Percentiles rank a stretch among this genome's conserved stretches.
phyloP scores from a whole-genome alignment of 2,113 vertebrate species.

The Corythornis vintsioides region DNA sequence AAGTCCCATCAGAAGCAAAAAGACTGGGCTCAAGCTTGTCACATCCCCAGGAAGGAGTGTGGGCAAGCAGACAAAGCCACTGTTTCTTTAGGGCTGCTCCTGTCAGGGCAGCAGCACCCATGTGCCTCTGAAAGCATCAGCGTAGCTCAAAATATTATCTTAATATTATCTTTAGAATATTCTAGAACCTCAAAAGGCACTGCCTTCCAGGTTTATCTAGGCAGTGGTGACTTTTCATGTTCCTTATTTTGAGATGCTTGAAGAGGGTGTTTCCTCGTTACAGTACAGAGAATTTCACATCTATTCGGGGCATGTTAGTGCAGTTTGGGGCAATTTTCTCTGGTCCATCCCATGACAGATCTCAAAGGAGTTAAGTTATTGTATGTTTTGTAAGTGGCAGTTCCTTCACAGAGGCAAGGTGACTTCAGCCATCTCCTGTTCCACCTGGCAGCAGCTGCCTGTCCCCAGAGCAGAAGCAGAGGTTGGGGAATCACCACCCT shows the following conservation, averaged over 20 bases:
- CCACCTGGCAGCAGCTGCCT: neutral
- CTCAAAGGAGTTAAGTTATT: neutral
- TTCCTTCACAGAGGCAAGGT: neutral
- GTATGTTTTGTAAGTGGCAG: neutral
- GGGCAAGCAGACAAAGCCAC: neutral
- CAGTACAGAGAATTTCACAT: neutral
- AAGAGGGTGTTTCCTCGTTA: neutral
- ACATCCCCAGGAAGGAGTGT: fast-evolving
- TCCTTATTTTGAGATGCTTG: neutral
- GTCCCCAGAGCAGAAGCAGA: neutral
- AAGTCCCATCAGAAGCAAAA: neutral
- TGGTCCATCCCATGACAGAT: neutral
- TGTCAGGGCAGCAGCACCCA: fast-evolving
- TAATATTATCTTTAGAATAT: neutral
- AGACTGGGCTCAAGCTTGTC: neutral
- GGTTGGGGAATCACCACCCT: neutral
- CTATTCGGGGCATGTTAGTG: neutral
- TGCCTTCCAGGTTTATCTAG: neutral
- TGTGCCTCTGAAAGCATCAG: neutral
- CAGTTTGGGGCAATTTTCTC: neutral
- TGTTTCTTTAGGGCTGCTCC: neutral
- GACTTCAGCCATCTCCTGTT: neutral
- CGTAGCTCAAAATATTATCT: neutral
- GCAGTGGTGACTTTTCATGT: neutral
- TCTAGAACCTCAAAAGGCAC: neutral